These are phyloP conservation scores for Archips xylosteana DNA, from an alignment of 2,888 invertebrate genomes.

Conservation along the genomic window DNA sequence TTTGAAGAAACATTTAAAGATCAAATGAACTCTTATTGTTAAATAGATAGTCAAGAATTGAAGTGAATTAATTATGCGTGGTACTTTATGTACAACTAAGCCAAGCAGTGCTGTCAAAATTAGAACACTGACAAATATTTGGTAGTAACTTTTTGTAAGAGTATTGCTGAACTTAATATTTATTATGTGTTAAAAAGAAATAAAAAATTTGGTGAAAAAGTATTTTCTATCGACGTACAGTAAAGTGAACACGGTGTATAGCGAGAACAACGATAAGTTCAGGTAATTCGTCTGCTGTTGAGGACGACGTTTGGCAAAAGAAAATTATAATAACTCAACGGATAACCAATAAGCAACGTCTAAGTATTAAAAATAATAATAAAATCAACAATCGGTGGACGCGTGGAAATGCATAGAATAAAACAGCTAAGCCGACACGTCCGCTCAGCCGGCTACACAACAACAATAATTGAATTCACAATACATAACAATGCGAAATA, in stretches of 20 bases:
- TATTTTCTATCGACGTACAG: too few species aligned
- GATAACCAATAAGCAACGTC: conserved; percentile 12
- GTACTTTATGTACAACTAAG: too few species aligned
- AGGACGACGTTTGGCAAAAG: background rate
- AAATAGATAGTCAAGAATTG: too few species aligned
- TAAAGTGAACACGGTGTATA: conserved; percentile 12
- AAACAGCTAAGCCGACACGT: conserved; percentile 16
- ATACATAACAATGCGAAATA: conserved; percentile 38
- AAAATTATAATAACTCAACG: conserved; percentile 1
- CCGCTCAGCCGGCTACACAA: conserved; percentile 35
- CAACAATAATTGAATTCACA: conserved; percentile 37
- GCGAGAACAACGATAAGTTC: conserved; percentile 16
- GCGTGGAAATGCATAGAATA: conserved; percentile 35
- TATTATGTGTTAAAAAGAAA: too few species aligned
- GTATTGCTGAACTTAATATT: too few species aligned
- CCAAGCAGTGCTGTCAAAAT: too few species aligned
- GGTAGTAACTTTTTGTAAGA: too few species aligned
- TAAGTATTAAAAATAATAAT: conserved; percentile 11
- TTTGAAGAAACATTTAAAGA: too few species aligned
- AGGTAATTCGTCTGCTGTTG: conserved; percentile 12
- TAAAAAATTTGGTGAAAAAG: too few species aligned
- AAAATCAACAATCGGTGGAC: conserved; percentile 38
- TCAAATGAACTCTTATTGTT: too few species aligned
- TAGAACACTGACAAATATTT: too few species aligned
- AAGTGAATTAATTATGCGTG: too few species aligned